Conservation (phyloP, 2,888 invertebrate species). For the Torymus texanus region DNA sequence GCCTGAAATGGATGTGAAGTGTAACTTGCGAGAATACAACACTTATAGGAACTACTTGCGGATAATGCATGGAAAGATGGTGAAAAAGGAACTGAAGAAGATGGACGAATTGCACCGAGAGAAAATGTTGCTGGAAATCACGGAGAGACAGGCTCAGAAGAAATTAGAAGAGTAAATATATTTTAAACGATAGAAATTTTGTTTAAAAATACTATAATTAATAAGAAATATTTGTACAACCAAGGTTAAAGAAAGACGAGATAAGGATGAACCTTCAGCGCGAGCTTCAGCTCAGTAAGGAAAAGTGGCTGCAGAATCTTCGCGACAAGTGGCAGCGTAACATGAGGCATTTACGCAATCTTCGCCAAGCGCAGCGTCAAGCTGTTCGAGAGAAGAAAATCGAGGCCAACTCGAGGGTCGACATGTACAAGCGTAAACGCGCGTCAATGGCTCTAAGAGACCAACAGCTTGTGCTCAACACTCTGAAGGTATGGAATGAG, state of each 20-base stretch:
- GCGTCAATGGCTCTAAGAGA: constrained; percentile 29
- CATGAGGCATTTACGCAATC: no score
- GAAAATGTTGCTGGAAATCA: constrained; percentile 49
- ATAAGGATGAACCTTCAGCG: neutral
- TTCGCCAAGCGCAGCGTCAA: no score
- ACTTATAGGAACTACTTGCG: constrained; percentile 74
- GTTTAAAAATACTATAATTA: no score
- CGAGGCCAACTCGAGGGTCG: neutral
- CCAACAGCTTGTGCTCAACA: constrained; percentile 43
- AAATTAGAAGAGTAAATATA: constrained; percentile 53
- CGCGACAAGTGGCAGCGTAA: no score
- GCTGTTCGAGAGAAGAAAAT: no score
- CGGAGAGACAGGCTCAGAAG: constrained; percentile 31
- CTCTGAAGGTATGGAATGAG: constrained; percentile 31
- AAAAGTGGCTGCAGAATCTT: neutral
- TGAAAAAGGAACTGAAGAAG: constrained; percentile 63
- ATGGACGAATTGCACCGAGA: constrained; percentile 54
- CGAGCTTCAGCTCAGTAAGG: neutral
- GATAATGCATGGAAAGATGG: constrained; percentile 63
- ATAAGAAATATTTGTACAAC: neutral
- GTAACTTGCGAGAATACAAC: constrained; percentile 75
- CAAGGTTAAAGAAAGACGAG: constrained; percentile 47
- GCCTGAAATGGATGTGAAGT: constrained; percentile 71
- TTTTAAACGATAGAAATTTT: no score
- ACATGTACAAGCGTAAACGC: constrained; percentile 6